phyloP scores from a whole-genome alignment of 2,888 invertebrate genomes.

The Encarsia formosa region DNA sequence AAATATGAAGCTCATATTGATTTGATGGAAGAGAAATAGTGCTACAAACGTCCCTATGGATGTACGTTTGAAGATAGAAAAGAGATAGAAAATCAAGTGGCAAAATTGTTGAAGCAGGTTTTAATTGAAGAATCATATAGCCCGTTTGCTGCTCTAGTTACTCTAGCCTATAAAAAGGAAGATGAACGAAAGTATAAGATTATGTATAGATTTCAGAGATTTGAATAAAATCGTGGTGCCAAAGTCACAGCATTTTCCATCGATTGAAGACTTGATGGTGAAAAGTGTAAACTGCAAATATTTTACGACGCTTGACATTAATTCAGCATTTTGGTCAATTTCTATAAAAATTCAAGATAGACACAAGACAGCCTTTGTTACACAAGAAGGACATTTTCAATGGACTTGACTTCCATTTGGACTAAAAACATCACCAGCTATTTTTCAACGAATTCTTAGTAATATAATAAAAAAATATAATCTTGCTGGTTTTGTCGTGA shows the following conservation, averaged over 20 bases:
- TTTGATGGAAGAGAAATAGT: constrained; percentile 24
- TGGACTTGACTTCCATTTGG: constrained; percentile 24
- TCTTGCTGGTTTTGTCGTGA: neutral
- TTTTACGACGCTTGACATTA: constrained; percentile 31
- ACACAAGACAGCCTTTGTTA: constrained; percentile 12
- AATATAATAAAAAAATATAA: constrained; percentile 24
- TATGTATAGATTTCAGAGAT: constrained; percentile 31
- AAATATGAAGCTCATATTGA: constrained; percentile 28
- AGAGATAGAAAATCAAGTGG: constrained; percentile 33
- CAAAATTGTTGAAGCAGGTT: constrained; percentile 27
- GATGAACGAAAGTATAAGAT: constrained; percentile 29
- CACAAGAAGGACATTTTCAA: constrained; percentile 28
- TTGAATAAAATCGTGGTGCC: constrained; percentile 31
- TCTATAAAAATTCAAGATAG: constrained; percentile 24
- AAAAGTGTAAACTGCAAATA: constrained; percentile 26
- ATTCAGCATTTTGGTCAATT: constrained; percentile 35
- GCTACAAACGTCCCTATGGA: constrained; percentile 27
- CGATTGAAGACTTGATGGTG: constrained; percentile 30
- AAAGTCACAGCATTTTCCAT: constrained; percentile 31
- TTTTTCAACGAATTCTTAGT: constrained; percentile 24
- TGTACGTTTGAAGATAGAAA: constrained; percentile 29
- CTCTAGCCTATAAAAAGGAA: constrained; percentile 30
- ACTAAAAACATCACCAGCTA: constrained; percentile 26
- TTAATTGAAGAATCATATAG: constrained; percentile 34
- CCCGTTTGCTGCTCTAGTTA: constrained; percentile 31